Base-by-base conservation (phyloP, 2,113 vertebrate species). In the Rhombomys opimus region DNA sequence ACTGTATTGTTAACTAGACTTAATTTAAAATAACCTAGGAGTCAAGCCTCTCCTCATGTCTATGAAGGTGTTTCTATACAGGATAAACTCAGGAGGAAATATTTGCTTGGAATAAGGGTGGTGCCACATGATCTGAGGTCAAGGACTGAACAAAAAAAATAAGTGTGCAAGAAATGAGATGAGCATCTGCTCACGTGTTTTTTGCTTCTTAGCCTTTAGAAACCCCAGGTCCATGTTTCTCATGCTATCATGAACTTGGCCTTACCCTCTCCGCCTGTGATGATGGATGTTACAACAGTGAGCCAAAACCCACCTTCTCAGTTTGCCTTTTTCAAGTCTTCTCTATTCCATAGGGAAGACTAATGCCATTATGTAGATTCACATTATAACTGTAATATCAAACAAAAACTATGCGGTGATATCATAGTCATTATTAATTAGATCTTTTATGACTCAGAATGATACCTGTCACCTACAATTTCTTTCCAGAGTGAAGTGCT, bases 301-400 rank as follows among this genome's bases (percentile, higher is more conserved):
- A 52, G 38, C 10, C 27, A 22, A 18, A 67, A 50, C 4, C 50
- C 1, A 50, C 17, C 17, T 14, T 87, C 27, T 87, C 10, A 12
- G 23, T 50, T 68, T 67, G 1, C 22, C n/a, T 84, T 63, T 41
- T 3, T 15, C 80, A 27, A 12, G 35, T 61, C 0, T 84, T 82
- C n/a, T 3, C 23, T 11, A 22, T 27, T 25, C 80, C 61, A 17
- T 41, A 30, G 61, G 57, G 61, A 61, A 63, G 15, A 32, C 25
- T 78, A 78, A 78, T 32, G 15, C 3, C 2, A 35, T 94, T 63
- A 90, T 96, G 25, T 41, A 41, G 20, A 27, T 84, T 95, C 38
- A 97, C 46, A 7, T 72, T 94, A 91, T 73, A 92, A 96, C 94
- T 78, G 9, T 59, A 97, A 77, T 63, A 96, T 90, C 11, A 96